phyloP scores from a whole-genome alignment of 2,113 vertebrate genomes.

The Sterrhoptilus dennistouni region DNA sequence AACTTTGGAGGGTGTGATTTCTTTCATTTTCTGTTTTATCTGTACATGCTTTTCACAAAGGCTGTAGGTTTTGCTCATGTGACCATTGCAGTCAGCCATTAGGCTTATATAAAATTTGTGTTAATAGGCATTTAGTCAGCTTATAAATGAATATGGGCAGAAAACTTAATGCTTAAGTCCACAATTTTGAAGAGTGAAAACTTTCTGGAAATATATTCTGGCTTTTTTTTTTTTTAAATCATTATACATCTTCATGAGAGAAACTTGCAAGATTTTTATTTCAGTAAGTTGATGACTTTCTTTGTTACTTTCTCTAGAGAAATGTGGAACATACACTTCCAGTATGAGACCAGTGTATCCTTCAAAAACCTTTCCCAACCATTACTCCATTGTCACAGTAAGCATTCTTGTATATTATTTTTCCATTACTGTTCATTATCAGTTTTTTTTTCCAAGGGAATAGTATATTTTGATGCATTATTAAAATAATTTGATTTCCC shows the following conservation, averaged over 20 bases:
- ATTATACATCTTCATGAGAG: background rate
- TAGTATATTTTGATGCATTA: background rate
- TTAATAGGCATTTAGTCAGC: background rate
- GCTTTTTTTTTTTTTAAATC: no score
- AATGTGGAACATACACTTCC: constrained; percentile 81
- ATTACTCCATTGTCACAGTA: constrained; percentile 95
- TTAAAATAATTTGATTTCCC: background rate
- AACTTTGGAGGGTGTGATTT: background rate
- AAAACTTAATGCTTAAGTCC: background rate
- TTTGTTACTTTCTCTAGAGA: constrained; percentile 71
- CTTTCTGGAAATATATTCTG: background rate
- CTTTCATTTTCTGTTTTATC: background rate
- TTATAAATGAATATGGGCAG: background rate
- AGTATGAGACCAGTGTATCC: constrained; percentile 91
- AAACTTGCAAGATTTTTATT: background rate
- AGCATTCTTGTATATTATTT: constrained; percentile 43
- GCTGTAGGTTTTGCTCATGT: background rate
- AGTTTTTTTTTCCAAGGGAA: background rate
- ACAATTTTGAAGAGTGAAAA: background rate
- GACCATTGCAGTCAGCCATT: background rate
- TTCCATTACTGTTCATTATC: background rate
- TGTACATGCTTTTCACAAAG: background rate
- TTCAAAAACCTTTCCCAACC: constrained; percentile 97
- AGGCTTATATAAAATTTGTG: background rate
- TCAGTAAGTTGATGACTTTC: background rate